Base-by-base conservation (phyloP, 2,797 vertebrate species). In the Tinamus major region DNA sequence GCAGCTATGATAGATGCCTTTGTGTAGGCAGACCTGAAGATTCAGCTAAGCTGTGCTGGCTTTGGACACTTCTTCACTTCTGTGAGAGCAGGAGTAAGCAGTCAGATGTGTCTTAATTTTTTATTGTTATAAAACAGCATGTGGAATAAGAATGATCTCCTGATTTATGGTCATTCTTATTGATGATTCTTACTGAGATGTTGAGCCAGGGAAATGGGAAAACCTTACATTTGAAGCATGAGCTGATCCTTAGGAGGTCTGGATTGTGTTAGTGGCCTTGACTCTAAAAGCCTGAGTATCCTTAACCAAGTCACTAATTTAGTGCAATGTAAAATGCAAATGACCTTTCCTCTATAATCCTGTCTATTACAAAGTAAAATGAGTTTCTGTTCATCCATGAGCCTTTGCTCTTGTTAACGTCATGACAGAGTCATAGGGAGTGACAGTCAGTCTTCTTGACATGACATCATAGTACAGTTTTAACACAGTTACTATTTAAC, bases 41-140 rank as follows among this genome's bases (percentile, higher is more conserved):
- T 15, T 27, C 33, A 68, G 31, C 15, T 87, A 26, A 20, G 24
- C 9, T 10, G 4, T 39, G 11, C 35, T 67, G 55, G 6, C 64
- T 90, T 87, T 48, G 87, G 29, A 6, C 23, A 55, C 18, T 87
- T 79, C 26, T 31, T 83, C n/a, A 18, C 14, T 79, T 71, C 46
- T 33, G 35, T 58, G 33, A 78, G 76, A 82, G 27, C 10, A 24
- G 48, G 48, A 49, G 23, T 49, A 23, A 49, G 48, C 24, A 71
- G 48, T 15, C 56, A 96, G 68, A 87, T 62, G 76, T 46, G 26
- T 75, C 37, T 64, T 85, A 49, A 49, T 61, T 65, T 59, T 55
- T n/a, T 24, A 9, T 49, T 37, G 26, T 69, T 49, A 10, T 41
- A 85, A 80, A 90, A 63, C 23, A 87, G 42, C 41, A 83, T 3